phyloP scores from a whole-genome alignment of 2,888 invertebrate species.

The Pedicia rivosa region DNA sequence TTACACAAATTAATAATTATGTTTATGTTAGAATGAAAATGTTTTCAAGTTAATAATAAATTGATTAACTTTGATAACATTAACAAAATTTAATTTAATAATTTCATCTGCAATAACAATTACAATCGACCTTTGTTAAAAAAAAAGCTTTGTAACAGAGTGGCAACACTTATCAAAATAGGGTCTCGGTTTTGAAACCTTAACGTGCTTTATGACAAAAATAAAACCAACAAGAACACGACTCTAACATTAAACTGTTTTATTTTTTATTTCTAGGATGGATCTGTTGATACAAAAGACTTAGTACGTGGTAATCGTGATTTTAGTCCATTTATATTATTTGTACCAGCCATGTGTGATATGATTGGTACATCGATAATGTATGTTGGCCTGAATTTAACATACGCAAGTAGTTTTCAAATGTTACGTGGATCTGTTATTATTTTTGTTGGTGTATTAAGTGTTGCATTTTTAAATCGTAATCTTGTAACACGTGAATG shows the following conservation, averaged over 20 bases:
- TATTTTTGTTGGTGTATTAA: constrained; percentile 75
- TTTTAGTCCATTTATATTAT: constrained; percentile 65
- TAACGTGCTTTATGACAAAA: too few species aligned
- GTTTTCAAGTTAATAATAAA: too few species aligned
- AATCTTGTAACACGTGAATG: constrained; percentile 50
- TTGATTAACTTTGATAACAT: too few species aligned
- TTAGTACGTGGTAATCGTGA: constrained; percentile 55
- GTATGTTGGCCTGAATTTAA: constrained; percentile 82
- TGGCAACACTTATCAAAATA: too few species aligned
- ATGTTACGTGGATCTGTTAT: constrained; percentile 86
- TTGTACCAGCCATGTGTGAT: constrained; percentile 80
- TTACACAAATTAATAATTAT: too few species aligned
- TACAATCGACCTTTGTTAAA: too few species aligned
- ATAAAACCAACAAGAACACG: background rate
- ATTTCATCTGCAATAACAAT: too few species aligned
- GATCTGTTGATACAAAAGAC: constrained; percentile 36
- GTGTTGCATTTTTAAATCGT: constrained; percentile 62
- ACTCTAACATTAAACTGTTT: background rate
- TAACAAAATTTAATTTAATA: too few species aligned
- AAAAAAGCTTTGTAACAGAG: too few species aligned
- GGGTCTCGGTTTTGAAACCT: too few species aligned
- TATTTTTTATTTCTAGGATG: constrained; percentile 20
- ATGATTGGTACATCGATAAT: constrained; percentile 76
- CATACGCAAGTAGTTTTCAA: constrained; percentile 88
- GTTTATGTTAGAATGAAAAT: too few species aligned